phyloP scores from a whole-genome alignment of 2,797 vertebrate species.

The Coregonus suidteri region DNA sequence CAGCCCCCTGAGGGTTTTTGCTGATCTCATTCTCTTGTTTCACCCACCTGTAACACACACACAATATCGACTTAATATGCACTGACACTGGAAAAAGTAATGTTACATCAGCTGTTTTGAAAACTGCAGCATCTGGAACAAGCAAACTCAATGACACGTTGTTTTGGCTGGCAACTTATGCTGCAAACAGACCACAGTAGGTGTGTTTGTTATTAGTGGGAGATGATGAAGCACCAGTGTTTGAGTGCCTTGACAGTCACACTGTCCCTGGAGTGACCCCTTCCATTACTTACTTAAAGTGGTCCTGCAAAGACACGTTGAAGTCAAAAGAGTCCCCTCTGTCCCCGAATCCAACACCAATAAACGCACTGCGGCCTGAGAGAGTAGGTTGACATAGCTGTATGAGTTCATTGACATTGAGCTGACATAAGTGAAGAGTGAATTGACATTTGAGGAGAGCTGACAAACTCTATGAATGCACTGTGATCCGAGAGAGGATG shows the following conservation, averaged over 20 bases:
- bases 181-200: not conserved
- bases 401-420: not conserved
- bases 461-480: conserved; percentile 79
- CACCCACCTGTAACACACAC: conserved; percentile 84
- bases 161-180: conserved; percentile 1
- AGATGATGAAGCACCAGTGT: not conserved
- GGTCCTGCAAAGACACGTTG: conserved; percentile 95
- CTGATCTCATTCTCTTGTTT: conserved; percentile 92
- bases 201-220: not conserved
- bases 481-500: conserved; percentile 80
- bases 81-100: conserved; percentile 43
- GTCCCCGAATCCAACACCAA: conserved; percentile 94
- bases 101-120: conserved; percentile 35
- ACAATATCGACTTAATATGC: conserved; percentile 30
- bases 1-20: conserved; percentile 87
- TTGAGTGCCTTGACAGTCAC: not conserved
- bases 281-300: conserved; percentile 86
- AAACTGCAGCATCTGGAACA: conserved; percentile 35
- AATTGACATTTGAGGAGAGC: not conserved
- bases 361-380: conserved; percentile 93
- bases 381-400: conserved; percentile 19
- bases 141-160: conserved; percentile 21
- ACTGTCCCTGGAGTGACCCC: not conserved
- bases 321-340: conserved; percentile 98
- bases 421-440: not conserved